These are phyloP conservation scores for Lates calcarifer DNA, from an alignment of 2,113 vertebrate species.

Conservation along the genomic window DNA sequence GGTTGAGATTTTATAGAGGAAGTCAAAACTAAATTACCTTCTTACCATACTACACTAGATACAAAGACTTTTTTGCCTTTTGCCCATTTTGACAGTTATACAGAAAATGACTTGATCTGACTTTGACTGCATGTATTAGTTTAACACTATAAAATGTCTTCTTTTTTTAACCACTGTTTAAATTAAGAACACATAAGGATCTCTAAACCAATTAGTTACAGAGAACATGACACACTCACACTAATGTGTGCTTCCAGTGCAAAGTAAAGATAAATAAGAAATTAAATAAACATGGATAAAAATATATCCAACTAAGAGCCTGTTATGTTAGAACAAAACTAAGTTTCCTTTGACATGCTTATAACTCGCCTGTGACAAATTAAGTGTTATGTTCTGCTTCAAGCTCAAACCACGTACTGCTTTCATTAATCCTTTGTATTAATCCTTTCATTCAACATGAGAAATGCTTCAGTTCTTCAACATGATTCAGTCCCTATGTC, in stretches of 20 bases:
- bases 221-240: not conserved
- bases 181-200: not conserved
- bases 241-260: not conserved
- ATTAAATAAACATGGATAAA: not conserved
- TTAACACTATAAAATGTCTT: not conserved
- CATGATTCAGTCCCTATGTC: not conserved
- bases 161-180: not conserved
- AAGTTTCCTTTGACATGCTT: not conserved
- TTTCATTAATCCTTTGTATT: not conserved
- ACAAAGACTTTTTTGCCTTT: not conserved
- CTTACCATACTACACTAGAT: not conserved
- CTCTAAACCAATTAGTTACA: not conserved
- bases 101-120: not conserved
- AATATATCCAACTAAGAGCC: not conserved
- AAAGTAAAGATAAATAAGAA: not conserved
- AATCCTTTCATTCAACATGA: not conserved
- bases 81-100: too few relatives aligned
- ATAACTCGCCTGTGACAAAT: too few relatives aligned
- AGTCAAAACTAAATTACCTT: not conserved
- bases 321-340: not conserved
- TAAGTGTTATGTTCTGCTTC: not conserved
- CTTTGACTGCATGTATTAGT: not conserved
- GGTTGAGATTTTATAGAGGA: not conserved
- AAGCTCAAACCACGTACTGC: not conserved
- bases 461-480: not conserved